Evolutionary conservation across 2,888 invertebrate species (phyloP), one percentile per base, ranked within the genome.

Genomic region (Cactoblastis cactorum): DNA sequence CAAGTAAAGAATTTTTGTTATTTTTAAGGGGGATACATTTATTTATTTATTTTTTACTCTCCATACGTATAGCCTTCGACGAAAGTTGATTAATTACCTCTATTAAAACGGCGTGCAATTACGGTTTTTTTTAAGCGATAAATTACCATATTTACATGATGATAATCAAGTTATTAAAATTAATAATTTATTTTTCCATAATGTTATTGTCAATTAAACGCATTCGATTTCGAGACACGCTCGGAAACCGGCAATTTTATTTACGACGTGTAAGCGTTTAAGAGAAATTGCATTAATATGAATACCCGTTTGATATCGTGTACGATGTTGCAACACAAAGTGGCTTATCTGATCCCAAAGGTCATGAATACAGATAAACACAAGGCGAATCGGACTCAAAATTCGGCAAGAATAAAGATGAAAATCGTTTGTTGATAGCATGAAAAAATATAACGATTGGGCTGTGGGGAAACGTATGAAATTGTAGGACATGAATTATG

Each of bases 401-500:
- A 38, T 12, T 41, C 50, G 47, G 58, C 56, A 8, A 54, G 52
- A 54, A 71, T 78, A 83, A 73, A 74, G 83, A 67, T 57, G 69
- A 55, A 63, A 72, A 74, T 83, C 65, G 71, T 54, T 57, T 70
- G 73, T 62, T 64, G 59, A 57, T 53, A 55, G 48, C 49, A 49
- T 57, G 52, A 58, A 58, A 67, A 70, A 63, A 73, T 80, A 75
- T 64, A 70, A 63, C 69, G 60, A 63, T 71, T 65, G 55, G 55
- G 58, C 60, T 62, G 62, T 61, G 69, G 69, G 62, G 71, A 78
- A 77, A 79, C 75, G 81, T 88, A 89, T 89, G 85, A 88, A 88
- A 89, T 87, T 89, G 88, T 88, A 79, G 79, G 85, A 87, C 89
- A 89, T 89, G 88, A 89, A 89, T 89, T 88, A 89, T 89, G 87